Base-by-base conservation (phyloP, 2,797 vertebrate genomes). In the Crocidura indochinensis region DNA sequence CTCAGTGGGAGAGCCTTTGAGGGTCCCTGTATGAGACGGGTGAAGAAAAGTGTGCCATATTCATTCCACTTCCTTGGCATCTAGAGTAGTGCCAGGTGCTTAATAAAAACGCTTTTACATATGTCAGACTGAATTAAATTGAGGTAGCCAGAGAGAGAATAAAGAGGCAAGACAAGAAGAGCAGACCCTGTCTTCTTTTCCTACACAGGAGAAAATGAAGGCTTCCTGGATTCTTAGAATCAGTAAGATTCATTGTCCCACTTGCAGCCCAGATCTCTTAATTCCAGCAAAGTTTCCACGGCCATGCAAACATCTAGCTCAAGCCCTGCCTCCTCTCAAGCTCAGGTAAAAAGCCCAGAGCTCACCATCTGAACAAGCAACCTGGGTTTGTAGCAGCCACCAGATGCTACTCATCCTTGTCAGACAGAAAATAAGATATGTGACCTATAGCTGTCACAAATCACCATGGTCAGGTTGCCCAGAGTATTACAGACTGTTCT, bases 391-490 rank as follows among this genome's bases (percentile, higher is more conserved):
- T 83, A 79, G 64, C 91, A 86, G 87, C 68, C 62, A 84, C 75
- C 82, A 78, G 88, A 89, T 88, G 53, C 86, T 94, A 89, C 60
- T 71, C 19, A 29, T 94, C 87, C 87, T 88, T 73, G 79, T 94
- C 72, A 94, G 83, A 91, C 76, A 91, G 91, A 93, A 94, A 94
- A 94, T 88, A 83, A 90, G 92, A 95, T 81, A n/a, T 87, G 91
- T 92, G 93, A 88, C 92, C 79, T 53, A 67, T 56, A 71, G 71
- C 60, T 31, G 44, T 2, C 65, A 77, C 80, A 74, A 87, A 85
- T 94, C 79, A 90, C 0, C 69, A 51, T 85, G 67, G 22, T 94
- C 24, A 0, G 2, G 10, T 51, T 7, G 69, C 71, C 56, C 78
- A 90, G 67, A 91, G 73, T 8, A 82, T 87, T 17, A 94, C 92